phyloP scores from a whole-genome alignment of 2,888 invertebrate genomes.

The Mechanitis messenoides region DNA sequence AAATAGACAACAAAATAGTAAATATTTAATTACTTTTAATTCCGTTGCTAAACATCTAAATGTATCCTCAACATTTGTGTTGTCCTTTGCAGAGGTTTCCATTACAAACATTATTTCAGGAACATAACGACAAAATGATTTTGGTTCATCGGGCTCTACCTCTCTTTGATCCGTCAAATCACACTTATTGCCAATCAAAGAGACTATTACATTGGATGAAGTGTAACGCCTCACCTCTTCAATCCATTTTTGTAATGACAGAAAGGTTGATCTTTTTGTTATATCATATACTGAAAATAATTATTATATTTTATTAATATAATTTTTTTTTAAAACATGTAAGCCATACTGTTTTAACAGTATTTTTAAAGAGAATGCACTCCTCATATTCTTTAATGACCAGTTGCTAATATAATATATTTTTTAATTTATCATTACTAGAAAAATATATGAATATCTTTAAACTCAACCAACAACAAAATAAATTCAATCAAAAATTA shows the following conservation, averaged over 20 bases:
- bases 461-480: too few relatives aligned
- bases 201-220: conserved; percentile 91
- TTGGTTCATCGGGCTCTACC: conserved; percentile 90
- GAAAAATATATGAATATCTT: too few relatives aligned
- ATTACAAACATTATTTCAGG: conserved; percentile 91
- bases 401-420: too few relatives aligned
- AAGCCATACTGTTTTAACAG: neutral
- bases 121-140: conserved; percentile 89
- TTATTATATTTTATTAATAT: neutral
- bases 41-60: conserved; percentile 91
- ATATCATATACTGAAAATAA: conserved; percentile 90
- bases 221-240: conserved; percentile 97
- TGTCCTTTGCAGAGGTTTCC: conserved; percentile 94
- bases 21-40: conserved; percentile 78
- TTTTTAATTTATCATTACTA: too few relatives aligned
- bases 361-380: too few relatives aligned
- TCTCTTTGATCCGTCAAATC: conserved; percentile 88
- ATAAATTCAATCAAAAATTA: too few relatives aligned
- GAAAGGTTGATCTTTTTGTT: conserved; percentile 93
- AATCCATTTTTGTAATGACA: conserved; percentile 95
- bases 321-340: conserved; percentile 9
- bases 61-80: conserved; percentile 92
- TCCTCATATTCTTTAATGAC: too few relatives aligned
- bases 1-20: too few relatives aligned
- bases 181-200: conserved; percentile 95